phyloP scores from a whole-genome alignment of 2,888 invertebrate genomes.

The Xanthostigma xanthostigma region DNA sequence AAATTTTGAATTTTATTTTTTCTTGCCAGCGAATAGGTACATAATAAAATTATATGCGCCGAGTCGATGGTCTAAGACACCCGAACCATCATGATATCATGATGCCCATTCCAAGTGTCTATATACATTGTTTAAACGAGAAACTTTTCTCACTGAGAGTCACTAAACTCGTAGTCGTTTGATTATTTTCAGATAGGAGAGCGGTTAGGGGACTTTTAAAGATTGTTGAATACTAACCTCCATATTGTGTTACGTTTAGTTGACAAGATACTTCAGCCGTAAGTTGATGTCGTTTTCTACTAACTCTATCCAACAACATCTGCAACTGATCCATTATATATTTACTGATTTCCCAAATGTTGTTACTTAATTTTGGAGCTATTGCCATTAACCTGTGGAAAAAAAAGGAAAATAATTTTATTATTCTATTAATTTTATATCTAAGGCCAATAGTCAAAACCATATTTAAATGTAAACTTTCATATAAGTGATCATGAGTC shows the following conservation, averaged over 20 bases:
- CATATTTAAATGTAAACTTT: background rate
- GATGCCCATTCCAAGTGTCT: no score
- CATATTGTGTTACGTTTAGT: slow-evolving; percentile 48
- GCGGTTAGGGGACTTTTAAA: no score
- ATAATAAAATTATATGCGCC: no score
- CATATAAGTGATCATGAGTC: no score
- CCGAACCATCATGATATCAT: no score
- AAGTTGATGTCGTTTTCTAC: slow-evolving; percentile 28
- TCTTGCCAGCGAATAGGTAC: no score
- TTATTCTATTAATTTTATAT: background rate
- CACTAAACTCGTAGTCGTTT: no score
- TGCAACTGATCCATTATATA: slow-evolving; percentile 44
- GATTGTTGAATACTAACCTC: slow-evolving; percentile 26
- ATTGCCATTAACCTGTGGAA: slow-evolving; percentile 46
- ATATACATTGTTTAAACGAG: no score
- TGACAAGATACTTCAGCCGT: slow-evolving; percentile 45
- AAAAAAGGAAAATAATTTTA: background rate
- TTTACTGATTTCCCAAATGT: slow-evolving; percentile 39
- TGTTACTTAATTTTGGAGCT: slow-evolving; percentile 53
- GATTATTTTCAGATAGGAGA: no score
- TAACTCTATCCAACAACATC: slow-evolving; percentile 32
- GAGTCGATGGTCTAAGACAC: no score
- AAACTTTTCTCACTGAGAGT: no score
- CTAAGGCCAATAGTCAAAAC: background rate
- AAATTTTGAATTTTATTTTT: no score